Evolutionary conservation across 2,888 invertebrate genomes (phyloP), one percentile per base, ranked within the genome.

Genomic region (Crossocerus cetratus): DNA sequence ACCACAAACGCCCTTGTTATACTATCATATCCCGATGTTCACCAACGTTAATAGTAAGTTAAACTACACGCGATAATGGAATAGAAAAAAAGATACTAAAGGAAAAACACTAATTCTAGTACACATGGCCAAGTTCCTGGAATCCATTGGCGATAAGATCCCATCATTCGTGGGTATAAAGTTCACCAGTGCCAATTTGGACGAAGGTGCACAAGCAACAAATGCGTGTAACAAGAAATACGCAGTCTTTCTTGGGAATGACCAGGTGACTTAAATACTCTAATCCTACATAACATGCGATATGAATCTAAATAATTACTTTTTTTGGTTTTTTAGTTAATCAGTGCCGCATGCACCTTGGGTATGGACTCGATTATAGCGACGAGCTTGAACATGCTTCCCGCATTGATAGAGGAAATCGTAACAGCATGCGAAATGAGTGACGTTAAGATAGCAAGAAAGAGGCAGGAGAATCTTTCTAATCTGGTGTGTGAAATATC

Each of bases 121-220:
- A 60, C 92, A 94, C 81, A 96, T 96, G 95, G 94, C 93, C 54
- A 90, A 92, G 23, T 95, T 95, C 83, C 92, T 95, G 49, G 90
- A 91, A 14, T 91, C 93, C 21, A 94, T 95, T 0, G 92, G 92
- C 0, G 91, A 91, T 3, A 88, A 91, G 69, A 93, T 97, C 58
- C 94, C 96, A 0, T 95, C 94, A 64, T 95, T 97, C 84, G 93
- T 92, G 71, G 97, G 97, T 2, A 92, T 96, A n/a, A 97, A 97
- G 89, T 96, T 94, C 86, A 96, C 97, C 0, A 94, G 94, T 11
- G 93, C 92, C 49, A 93, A 94, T 85, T 91, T 96, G 58, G 93
- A 93, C 64, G 94, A 95, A 87, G 95, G 93, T 0, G 91, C 92
- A 0, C 92, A 92, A 81, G 94, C 94, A 1, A 81, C 94, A 2